Percentiles rank a stretch among this genome's conserved stretches.
Evolutionary conservation across 2,113 vertebrate species (phyloP).

Genomic region (Danionella cerebrum): DNA sequence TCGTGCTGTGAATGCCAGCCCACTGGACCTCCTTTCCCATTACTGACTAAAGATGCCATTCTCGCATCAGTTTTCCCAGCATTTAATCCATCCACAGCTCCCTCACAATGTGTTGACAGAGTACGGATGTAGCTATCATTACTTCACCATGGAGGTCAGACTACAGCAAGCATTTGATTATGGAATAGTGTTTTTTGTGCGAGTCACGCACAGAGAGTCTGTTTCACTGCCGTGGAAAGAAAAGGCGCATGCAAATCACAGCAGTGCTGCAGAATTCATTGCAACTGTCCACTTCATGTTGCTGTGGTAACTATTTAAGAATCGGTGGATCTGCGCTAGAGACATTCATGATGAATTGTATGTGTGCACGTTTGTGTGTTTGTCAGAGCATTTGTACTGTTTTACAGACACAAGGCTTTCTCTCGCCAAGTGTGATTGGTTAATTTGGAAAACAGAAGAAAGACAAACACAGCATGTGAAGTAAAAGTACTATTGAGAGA

Average conservation of each 20-base stretch:
- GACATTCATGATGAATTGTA: slow-evolving; percentile 44
- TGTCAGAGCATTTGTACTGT: slow-evolving; percentile 21
- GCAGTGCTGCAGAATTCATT: slow-evolving; percentile 57
- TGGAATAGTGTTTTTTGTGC: slow-evolving; percentile 13
- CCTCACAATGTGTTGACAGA: slow-evolving; percentile 3
- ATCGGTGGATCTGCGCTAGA: slow-evolving; percentile 55
- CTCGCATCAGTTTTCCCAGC: neutral
- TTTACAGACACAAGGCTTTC: slow-evolving; percentile 43
- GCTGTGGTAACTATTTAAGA: slow-evolving; percentile 70
- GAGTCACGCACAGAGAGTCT: neutral
- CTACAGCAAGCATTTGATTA: slow-evolving; percentile 25
- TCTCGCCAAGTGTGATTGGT: slow-evolving; percentile 26
- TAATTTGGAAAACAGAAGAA: slow-evolving; percentile 49
- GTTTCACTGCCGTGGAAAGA: neutral
- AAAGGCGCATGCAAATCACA: slow-evolving; percentile 46
- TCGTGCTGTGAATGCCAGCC: neutral
- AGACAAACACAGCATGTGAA: slow-evolving; percentile 29
- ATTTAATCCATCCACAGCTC: neutral
- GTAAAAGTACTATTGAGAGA: slow-evolving; percentile 18
- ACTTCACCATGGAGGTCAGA: slow-evolving; percentile 22
- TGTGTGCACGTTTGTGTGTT: neutral
- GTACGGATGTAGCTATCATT: neutral
- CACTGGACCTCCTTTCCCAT: neutral
- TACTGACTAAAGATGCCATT: slow-evolving; percentile 6
- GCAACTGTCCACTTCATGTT: slow-evolving; percentile 63